phyloP scores from a whole-genome alignment of 2,113 vertebrate genomes.

The Periophthalmus modestus region DNA sequence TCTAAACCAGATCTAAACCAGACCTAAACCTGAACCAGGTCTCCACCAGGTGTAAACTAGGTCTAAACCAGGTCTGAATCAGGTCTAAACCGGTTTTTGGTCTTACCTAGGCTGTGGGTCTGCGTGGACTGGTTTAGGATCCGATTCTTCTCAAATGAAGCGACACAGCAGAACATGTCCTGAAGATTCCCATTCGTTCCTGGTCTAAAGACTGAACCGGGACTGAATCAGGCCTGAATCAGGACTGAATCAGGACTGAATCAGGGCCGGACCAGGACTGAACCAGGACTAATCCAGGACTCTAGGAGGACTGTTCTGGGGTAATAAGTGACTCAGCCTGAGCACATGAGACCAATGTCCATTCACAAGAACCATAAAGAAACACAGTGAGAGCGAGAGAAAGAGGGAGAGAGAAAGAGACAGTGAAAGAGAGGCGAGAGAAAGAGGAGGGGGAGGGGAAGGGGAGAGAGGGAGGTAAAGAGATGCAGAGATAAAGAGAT shows the following conservation, averaged over 20 bases:
- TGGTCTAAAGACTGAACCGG: too few species aligned
- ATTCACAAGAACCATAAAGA: not conserved
- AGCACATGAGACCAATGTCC: not conserved
- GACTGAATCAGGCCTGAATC: too few species aligned
- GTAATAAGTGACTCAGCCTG: constrained; percentile 51
- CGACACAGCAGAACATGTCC: constrained; percentile 21
- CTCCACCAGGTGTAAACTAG: not conserved
- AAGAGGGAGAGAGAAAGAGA: too few species aligned
- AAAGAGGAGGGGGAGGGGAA: not conserved
- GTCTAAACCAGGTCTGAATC: not conserved
- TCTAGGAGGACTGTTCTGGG: not conserved
- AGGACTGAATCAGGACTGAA: too few species aligned
- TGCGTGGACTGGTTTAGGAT: constrained; percentile 7
- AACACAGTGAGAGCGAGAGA: not conserved
- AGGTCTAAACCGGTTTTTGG: not conserved
- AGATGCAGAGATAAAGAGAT: too few species aligned
- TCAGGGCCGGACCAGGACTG: too few species aligned
- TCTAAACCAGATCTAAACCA: not conserved
- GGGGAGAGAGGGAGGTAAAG: too few species aligned
- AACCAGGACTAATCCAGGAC: too few species aligned
- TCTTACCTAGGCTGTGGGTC: constrained; percentile 46
- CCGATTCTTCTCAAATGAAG: not conserved
- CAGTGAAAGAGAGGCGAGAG: not conserved
- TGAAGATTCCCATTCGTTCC: not conserved
- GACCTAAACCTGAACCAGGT: not conserved